A percentile compares a stretch with the other conserved stretches of the same genome.
These are phyloP conservation scores for Spea multiplicata DNA, from an alignment of 2,113 vertebrate genomes.

Conservation along the genomic window DNA sequence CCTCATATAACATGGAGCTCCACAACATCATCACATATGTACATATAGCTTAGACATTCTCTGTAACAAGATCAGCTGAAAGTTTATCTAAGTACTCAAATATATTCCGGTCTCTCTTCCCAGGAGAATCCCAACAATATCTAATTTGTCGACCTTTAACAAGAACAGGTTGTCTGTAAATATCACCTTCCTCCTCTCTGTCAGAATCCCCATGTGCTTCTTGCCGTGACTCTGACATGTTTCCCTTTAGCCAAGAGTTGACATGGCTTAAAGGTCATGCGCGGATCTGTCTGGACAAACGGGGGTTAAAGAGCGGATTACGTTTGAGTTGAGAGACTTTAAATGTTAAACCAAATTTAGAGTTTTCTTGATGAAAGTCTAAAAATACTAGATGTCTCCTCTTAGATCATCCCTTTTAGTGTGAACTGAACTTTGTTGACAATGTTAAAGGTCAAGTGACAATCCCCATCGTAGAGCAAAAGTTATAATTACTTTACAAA, in stretches of 20 bases:
- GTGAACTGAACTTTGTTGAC: background rate
- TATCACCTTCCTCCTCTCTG: constrained; percentile 37
- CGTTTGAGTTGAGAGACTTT: constrained; percentile 4
- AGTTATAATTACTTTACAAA: too few relatives aligned
- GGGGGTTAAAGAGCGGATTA: constrained; percentile 17
- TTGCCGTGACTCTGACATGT: constrained; percentile 23
- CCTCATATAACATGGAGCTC: too few relatives aligned
- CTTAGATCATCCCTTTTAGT: background rate
- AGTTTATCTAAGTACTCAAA: background rate
- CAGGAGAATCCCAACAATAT: constrained; percentile 26
- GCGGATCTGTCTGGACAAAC: constrained; percentile 23
- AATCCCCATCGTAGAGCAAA: too few relatives aligned
- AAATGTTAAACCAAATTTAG: constrained; percentile 42
- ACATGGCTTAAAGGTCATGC: constrained; percentile 44
- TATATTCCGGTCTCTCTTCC: constrained; percentile 25
- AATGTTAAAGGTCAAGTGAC: background rate
- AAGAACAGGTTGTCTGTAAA: constrained; percentile 39
- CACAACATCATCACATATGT: too few relatives aligned
- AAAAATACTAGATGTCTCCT: background rate
- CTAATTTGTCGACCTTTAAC: constrained; percentile 47
- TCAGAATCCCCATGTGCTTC: constrained; percentile 33
- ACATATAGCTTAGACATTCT: too few relatives aligned
- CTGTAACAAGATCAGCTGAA: too few relatives aligned
- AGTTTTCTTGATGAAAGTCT: background rate
- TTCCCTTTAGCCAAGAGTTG: constrained; percentile 20